Conservation (phyloP, 2,113 vertebrate genomes). For the Ondatra zibethicus region DNA sequence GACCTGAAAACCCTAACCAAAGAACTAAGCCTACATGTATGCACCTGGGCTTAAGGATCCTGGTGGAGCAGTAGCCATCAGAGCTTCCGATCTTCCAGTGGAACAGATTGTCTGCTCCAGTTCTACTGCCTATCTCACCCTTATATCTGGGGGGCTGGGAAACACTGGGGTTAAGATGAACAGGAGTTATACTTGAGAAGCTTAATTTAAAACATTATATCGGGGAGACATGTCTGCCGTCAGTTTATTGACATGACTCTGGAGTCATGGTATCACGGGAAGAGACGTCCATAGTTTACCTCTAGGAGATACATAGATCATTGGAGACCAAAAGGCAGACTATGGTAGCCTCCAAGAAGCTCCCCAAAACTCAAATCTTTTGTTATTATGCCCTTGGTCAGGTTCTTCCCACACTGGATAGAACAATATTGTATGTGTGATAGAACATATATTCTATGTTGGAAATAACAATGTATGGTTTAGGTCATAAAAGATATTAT, state of each 20-base stretch:
- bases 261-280: background rate
- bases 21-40: background rate
- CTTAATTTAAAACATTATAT: background rate
- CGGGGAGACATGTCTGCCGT: background rate
- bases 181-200: background rate
- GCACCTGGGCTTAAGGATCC: background rate
- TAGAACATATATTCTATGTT: background rate
- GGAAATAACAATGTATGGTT: background rate
- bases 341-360: background rate
- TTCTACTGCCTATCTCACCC: background rate
- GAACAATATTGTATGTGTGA: conserved; percentile 14
- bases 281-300: background rate
- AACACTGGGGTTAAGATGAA: background rate
- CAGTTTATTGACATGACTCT: conserved; percentile 13
- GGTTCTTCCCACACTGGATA: background rate
- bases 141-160: background rate
- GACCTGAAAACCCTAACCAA: background rate
- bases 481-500: background rate
- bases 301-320: background rate
- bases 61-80: background rate
- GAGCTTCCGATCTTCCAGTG: background rate
- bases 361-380: background rate
- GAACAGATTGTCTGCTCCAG: background rate
- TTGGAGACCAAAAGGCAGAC: background rate
- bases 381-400: background rate